These are phyloP conservation scores for Apodemia zela DNA, from an alignment of 2,888 invertebrate species.

Conservation along the genomic window DNA sequence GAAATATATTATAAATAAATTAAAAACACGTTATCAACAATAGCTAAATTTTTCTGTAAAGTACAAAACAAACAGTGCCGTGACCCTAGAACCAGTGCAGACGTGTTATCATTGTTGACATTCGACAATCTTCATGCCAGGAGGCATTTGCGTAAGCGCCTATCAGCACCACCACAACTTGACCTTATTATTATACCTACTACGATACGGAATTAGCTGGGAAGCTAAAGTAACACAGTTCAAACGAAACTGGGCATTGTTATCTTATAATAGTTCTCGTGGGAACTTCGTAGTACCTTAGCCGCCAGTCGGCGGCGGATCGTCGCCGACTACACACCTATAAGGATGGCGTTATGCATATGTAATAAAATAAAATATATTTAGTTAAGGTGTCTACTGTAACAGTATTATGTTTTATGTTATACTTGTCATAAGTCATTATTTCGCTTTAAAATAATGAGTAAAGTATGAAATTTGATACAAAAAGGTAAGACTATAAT, in stretches of 20 bases:
- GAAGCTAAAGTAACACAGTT: constrained; percentile 34
- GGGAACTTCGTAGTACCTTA: constrained; percentile 45
- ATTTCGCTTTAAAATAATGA: no score
- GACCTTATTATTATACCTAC: constrained; percentile 32
- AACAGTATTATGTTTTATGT: no score
- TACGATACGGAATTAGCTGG: constrained; percentile 1
- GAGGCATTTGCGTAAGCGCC: constrained; percentile 74
- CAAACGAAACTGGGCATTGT: constrained; percentile 39
- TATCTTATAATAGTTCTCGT: constrained; percentile 64
- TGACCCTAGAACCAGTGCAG: constrained; percentile 55
- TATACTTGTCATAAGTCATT: no score
- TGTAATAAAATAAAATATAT: no score
- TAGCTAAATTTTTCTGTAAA: constrained; percentile 18
- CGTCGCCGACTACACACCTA: constrained; percentile 62
- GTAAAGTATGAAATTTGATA: no score
- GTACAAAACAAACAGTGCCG: constrained; percentile 45
- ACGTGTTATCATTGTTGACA: constrained; percentile 67
- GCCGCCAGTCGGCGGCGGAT: constrained; percentile 67
- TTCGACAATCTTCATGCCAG: constrained; percentile 56
- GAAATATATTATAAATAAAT: constrained; percentile 8
- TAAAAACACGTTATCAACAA: constrained; percentile 12
- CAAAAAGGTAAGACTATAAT: no score
- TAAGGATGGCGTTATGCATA: constrained; percentile 30
- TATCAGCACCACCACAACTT: constrained; percentile 40
- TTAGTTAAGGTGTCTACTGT: no score